Conservation (phyloP, 2,888 invertebrate genomes). For the Alitta virens region DNA sequence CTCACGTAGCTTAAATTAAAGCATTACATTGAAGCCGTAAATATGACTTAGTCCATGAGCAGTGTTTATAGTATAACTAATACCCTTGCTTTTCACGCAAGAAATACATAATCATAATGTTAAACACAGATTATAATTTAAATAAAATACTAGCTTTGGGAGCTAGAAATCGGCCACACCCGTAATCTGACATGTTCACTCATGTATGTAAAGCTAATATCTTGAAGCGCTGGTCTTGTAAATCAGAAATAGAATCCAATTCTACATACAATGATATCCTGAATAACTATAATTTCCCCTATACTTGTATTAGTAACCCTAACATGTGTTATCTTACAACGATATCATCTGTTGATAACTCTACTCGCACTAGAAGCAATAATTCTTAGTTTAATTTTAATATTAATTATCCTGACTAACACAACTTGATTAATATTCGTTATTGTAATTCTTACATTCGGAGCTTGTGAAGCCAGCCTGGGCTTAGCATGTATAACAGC, state of each 20-base stretch:
- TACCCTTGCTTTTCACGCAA: slow-evolving; percentile 28
- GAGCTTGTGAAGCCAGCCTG: slow-evolving; percentile 67
- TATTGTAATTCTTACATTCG: slow-evolving; percentile 32
- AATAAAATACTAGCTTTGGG: slow-evolving; percentile 30
- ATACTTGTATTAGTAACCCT: slow-evolving; percentile 4
- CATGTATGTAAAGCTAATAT: slow-evolving; percentile 19
- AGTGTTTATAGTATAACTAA: slow-evolving; percentile 28
- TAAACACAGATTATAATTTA: slow-evolving; percentile 29
- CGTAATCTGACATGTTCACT: slow-evolving; percentile 7
- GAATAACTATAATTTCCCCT: slow-evolving; percentile 4
- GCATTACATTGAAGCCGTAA: slow-evolving; percentile 29
- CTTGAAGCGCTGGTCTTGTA: slow-evolving; percentile 36
- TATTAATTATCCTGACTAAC: slow-evolving; percentile 7
- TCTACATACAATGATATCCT: slow-evolving; percentile 15
- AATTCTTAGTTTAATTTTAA: slow-evolving; percentile 19
- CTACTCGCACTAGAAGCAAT: slow-evolving; percentile 30
- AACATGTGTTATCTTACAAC: slow-evolving; percentile 21
- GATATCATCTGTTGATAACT: slow-evolving; percentile 29
- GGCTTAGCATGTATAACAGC: slow-evolving; percentile 66
- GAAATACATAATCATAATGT: slow-evolving; percentile 14
- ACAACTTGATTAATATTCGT: slow-evolving; percentile 15
- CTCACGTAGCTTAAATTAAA: slow-evolving; percentile 30
- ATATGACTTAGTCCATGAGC: slow-evolving; percentile 16
- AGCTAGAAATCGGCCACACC: slow-evolving; percentile 19
- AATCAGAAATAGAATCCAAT: slow-evolving; percentile 28